Evolutionary conservation across 2,797 vertebrate genomes (phyloP).

Genomic region (Corythornis leucogaster): DNA sequence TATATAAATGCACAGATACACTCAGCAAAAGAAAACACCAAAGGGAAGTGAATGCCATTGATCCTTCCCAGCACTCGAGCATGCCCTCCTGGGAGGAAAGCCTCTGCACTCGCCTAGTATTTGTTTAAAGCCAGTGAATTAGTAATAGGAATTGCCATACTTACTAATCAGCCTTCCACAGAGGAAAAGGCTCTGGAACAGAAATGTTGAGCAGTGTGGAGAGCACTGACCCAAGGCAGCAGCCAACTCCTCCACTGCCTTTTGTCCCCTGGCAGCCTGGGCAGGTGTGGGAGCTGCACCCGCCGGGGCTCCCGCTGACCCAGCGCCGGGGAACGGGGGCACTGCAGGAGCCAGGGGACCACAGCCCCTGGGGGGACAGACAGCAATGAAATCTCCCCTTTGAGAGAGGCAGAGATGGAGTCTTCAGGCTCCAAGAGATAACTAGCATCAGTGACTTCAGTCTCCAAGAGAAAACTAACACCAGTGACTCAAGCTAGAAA

Average conservation of each 20-base stretch:
- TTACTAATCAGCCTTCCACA: background rate
- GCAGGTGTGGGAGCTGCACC: background rate
- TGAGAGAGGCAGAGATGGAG: background rate
- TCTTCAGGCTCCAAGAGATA: background rate
- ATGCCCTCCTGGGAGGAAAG: background rate
- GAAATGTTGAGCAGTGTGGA: background rate
- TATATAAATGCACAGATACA: background rate
- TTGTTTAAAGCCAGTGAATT: slow-evolving; percentile 15
- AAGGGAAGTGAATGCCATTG: background rate
- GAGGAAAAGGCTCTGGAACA: background rate
- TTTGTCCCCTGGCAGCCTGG: too few species aligned
- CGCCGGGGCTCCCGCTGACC: accelerated
- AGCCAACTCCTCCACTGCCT: too few species aligned
- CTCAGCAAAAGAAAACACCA: background rate
- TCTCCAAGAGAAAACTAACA: background rate
- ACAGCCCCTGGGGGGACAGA: background rate
- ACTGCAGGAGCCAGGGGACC: background rate
- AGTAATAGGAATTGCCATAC: background rate
- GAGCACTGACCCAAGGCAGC: background rate
- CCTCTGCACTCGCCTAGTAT: background rate
- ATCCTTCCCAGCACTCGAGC: background rate
- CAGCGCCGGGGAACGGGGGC: accelerated
- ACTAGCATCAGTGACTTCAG: background rate
- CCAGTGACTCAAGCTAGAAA: slow-evolving; percentile 1
- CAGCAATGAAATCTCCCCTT: background rate